A percentile compares a stretch with the other conserved stretches of the same genome.
These are phyloP conservation scores for Catocala nupta DNA, from an alignment of 2,888 invertebrate genomes.

Conservation along the genomic window DNA sequence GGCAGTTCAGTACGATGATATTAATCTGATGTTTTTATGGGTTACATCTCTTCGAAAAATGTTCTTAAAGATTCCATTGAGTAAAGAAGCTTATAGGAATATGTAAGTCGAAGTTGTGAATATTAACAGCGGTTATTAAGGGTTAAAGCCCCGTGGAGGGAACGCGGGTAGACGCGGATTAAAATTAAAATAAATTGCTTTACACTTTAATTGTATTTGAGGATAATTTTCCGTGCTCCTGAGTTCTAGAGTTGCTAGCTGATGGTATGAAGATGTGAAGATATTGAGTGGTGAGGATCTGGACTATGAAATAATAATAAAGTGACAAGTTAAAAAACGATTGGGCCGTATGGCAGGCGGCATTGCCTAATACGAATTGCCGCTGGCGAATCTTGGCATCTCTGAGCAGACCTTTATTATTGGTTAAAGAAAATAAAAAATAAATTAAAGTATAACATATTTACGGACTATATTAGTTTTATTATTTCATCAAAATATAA, in stretches of 20 bases:
- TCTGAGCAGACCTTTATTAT: no score
- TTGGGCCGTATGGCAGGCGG: no score
- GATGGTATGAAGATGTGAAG: constrained; percentile 70
- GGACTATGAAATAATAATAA: no score
- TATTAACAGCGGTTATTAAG: constrained; percentile 72
- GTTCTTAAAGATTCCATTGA: constrained; percentile 52
- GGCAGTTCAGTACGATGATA: constrained; percentile 24
- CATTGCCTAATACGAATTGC: no score
- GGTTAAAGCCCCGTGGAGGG: constrained; percentile 62
- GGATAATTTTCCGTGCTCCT: constrained; percentile 86
- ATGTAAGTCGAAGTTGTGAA: constrained; percentile 67
- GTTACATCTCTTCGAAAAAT: constrained; percentile 7
- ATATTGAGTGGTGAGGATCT: constrained; percentile 56
- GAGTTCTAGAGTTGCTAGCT: constrained; percentile 80
- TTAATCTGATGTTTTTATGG: constrained; percentile 45
- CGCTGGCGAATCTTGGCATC: no score
- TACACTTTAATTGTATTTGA: constrained; percentile 86
- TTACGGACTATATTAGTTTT: no score
- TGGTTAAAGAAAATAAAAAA: no score
- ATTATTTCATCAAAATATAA: no score
- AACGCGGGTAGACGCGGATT: constrained; percentile 71
- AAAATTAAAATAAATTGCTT: constrained; percentile 86
- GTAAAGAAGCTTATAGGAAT: constrained; percentile 67
- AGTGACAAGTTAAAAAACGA: no score
- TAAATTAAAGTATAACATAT: no score